These are phyloP conservation scores for Platynereis dumerilii DNA, from an alignment of 2,888 invertebrate species.

Conservation along the genomic window DNA sequence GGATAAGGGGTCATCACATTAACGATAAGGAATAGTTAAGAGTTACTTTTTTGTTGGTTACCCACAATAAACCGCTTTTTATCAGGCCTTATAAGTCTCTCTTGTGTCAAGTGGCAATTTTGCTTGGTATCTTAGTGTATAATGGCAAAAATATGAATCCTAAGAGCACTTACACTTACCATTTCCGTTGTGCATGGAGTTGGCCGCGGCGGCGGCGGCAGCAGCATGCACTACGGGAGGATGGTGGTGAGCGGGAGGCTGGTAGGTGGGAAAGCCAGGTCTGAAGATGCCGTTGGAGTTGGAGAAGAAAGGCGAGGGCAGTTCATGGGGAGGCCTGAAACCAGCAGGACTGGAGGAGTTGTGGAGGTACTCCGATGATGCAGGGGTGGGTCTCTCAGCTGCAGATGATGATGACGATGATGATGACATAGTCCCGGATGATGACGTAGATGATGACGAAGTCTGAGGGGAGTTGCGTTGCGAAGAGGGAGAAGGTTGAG, in stretches of 20 bases:
- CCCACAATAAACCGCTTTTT: no score
- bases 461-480: slow-evolving; percentile 29
- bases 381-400: slow-evolving; percentile 5
- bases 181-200: no score
- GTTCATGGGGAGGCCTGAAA: slow-evolving; percentile 57
- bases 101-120: no score
- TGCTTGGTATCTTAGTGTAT: no score
- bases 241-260: slow-evolving; percentile 56
- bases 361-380: slow-evolving; percentile 25
- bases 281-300: slow-evolving; percentile 61
- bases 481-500: slow-evolving; percentile 29
- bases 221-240: slow-evolving; percentile 38
- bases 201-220: no score
- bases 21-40: no score
- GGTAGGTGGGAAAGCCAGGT: slow-evolving; percentile 50
- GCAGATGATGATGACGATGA: slow-evolving; percentile 13
- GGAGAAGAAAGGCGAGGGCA: slow-evolving; percentile 58
- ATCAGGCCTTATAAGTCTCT: no score
- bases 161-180: no score
- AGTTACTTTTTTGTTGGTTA: no score
- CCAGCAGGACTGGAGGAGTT: slow-evolving; percentile 42
- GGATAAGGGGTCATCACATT: no score
- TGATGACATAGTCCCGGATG: slow-evolving; percentile 24
- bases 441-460: slow-evolving; percentile 10
- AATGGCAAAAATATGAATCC: no score